Evolutionary conservation across 2,113 vertebrate species (phyloP), one percentile per base, ranked within the genome.

Genomic region (Perognathus longimembris): DNA sequence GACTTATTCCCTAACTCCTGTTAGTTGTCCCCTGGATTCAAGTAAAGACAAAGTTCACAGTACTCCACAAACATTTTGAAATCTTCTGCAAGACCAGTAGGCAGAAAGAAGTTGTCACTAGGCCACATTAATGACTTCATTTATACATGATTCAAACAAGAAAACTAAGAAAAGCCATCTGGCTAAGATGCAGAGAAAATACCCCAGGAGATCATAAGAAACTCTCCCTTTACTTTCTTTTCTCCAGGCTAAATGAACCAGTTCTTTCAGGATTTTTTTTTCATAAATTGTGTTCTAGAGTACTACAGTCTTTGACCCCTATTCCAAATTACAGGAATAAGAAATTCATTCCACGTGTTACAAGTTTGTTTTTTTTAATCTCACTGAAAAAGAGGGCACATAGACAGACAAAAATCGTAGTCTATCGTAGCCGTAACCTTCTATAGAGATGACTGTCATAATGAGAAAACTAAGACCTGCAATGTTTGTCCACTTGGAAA

Each of bases 241-340:
- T 87, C 69, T 93, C 28, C 36, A 84, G 64, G 79, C 36, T 77
- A 84, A 86, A 74, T 77, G 63, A 91, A 64, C 54, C 28, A 94
- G 0, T 92, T 95, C 28, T 96, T 92, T 30, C n/a, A 77, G n/a
- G 2, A 84, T 76, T 96, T 88, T 76, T 96, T 88, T 28, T 92
- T 64, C 28, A 59, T 24, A 82, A 40, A 85, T 74, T 82, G 88
- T 87, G 71, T 70, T 94, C 61, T 24, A 79, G 18, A 36, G 5
- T 54, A 42, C 17, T 59, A 57, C 4, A 64, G 50, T 89, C 82
- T 15, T 17, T 85, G n/a, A n/a, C 18, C 32, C 77, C 34, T 34
- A n/a, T 40, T 94, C 26, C 40, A 40, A 73, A 63, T 77, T 42
- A n/a, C 20, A 74, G 5, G 5, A 63, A 18, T 73, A 69, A 89